Base-by-base conservation (phyloP, 2,888 invertebrate species). In the Marronus borbonicus region DNA sequence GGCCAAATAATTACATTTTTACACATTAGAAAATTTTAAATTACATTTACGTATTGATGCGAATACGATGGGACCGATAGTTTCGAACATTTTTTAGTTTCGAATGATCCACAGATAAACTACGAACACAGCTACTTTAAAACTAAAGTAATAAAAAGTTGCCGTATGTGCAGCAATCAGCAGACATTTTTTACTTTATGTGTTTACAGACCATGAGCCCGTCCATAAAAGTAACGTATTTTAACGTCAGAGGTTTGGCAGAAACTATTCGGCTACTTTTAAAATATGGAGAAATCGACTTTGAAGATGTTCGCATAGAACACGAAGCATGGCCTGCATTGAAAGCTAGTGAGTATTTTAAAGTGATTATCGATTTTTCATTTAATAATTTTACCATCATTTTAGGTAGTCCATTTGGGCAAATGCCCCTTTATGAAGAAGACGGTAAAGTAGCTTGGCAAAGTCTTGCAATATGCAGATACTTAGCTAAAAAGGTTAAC, bases 391-490 rank as follows among this genome's bases (percentile, higher is more conserved):
- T 91, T 84, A 92, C 20, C 8, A 58, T 58, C 17, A 58, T 17
- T 58, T 3, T 58, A 58, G 55, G 8, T 17, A 10, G 24, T 58
- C 55, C 55, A 58, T 58, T 58, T 58, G 55, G 93, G 0, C 91
- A 92, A 85, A 85, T 92, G 80, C 93, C 93, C 0, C 86, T 92
- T 0, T 82, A 93, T 69, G 92, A 92, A 86, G 88, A 93, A 1
- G 91, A 93, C 80, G 93, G 92, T 8, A 92, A 92, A 84, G 84
- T 87, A 81, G 87, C 91, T 80, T 89, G 90, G 12, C 93, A 93
- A 85, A 91, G 91, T 28, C 76, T 87, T 1, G 90, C 93, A 5
- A 92, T 93, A 78, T 84, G 88, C 44, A 90, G 93, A 31, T 93
- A 92, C 85, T 86, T 93, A 55, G 93, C 91, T 2, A 91, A 90